Evolutionary conservation across 2,888 invertebrate genomes (phyloP), one percentile per base, ranked within the genome.

Genomic region (Pseudococcus longispinus): DNA sequence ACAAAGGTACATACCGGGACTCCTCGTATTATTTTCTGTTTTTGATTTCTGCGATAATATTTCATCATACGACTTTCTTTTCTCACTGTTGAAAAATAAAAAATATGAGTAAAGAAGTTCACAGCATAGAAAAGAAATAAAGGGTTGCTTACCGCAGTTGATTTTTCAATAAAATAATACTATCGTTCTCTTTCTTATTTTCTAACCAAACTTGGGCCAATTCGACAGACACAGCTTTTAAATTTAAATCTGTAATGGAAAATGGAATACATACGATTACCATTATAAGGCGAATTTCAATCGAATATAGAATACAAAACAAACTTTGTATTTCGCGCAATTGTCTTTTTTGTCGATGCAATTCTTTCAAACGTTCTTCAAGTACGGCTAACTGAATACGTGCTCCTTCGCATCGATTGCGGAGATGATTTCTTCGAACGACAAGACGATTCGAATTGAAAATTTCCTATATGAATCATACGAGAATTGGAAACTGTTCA

Each of bases 371-470:
- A 20, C 23, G n/a, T 20, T 42, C n/a, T 80, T 80, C 77, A 37
- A 80, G 77, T n/a, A 80, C 77, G 23, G 20, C 42, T 11, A n/a
- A 37, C 20, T 80, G 77, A 11, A 80, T 80, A 20, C 77, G 77
- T 20, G 20, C 77, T 80, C 37, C 77, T 80, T 80, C 77, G 15
- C 32, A 37, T 11, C 23, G 77, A 42, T 80, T 80, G n/a, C 42
- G 37, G 8, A 80, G 77, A 80, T 80, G 42, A 80, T 80, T 80
- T 20, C 77, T 80, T 15, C 77, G 37, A 6, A 80, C 77, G 4
- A 80, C 77, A 20, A 80, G 42, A 42, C 77, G 77, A 80, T 80
- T 80, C 9, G 42, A 37, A 18, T 80, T 80, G 77, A 80, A 80
- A 11, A 80, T 80, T 80, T 80, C 77, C 77, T 80, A 74, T 4